These are phyloP conservation scores for Plebejus anna DNA, from an alignment of 2,888 invertebrate genomes.

Conservation along the genomic window DNA sequence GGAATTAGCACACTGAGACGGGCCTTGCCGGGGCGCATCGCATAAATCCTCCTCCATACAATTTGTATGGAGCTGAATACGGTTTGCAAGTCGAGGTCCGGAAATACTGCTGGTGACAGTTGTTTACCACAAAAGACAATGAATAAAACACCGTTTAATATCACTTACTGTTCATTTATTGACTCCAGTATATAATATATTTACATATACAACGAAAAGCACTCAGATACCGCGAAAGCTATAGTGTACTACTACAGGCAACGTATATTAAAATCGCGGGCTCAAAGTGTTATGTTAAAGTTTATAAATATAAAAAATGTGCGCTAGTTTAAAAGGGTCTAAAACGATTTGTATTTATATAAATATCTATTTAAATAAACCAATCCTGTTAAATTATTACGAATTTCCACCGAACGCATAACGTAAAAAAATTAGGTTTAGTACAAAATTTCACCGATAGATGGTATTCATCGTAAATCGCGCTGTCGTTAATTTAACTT, in stretches of 20 bases:
- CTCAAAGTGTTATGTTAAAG: not conserved
- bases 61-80: too few relatives aligned
- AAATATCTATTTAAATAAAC: too few relatives aligned
- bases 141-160: constrained; percentile 32
- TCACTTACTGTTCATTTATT: constrained; percentile 56
- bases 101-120: too few relatives aligned
- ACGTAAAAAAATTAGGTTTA: not conserved
- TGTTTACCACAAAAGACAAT: not conserved
- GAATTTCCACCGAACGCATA: too few relatives aligned
- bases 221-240: constrained; percentile 42
- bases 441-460: not conserved
- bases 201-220: constrained; percentile 55
- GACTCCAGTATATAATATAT: constrained; percentile 63
- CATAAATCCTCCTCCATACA: too few relatives aligned
- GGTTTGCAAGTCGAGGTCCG: too few relatives aligned
- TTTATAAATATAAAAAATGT: not conserved
- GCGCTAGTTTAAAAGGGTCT: too few relatives aligned
- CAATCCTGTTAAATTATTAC: too few relatives aligned
- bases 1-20: too few relatives aligned
- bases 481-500: not conserved
- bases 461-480: not conserved
- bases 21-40: too few relatives aligned
- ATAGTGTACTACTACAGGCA: constrained; percentile 29
- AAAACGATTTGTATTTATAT: too few relatives aligned
- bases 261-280: constrained; percentile 30